Evolutionary conservation across 2,113 vertebrate genomes (phyloP).

Genomic region (Lucifuga dentata): DNA sequence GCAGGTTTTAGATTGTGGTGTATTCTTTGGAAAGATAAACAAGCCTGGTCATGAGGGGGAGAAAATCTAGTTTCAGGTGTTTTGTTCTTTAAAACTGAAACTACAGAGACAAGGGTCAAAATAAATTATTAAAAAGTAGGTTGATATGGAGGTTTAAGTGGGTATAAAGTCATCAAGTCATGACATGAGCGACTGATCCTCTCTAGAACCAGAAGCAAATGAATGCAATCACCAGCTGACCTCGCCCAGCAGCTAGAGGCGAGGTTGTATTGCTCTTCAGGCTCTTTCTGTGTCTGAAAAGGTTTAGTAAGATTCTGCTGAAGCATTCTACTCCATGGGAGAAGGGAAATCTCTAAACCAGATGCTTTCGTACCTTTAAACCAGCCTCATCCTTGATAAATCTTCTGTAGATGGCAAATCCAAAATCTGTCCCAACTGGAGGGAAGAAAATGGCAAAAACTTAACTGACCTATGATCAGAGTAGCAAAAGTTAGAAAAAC

Average conservation of each 20-base stretch:
- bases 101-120: not conserved
- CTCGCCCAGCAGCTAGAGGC: not conserved
- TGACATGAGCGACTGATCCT: constrained; percentile 25
- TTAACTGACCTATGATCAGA: not conserved
- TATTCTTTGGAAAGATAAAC: constrained; percentile 11
- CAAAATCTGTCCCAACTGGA: constrained; percentile 87
- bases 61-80: not conserved
- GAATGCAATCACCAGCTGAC: not conserved
- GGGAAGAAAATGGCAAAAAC: constrained; percentile 38
- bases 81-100: constrained; percentile 1
- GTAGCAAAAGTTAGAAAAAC: not conserved
- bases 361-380: constrained; percentile 64
- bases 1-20: not conserved
- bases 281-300: not conserved
- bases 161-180: constrained; percentile 20
- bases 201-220: constrained; percentile 19
- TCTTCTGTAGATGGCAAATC: constrained; percentile 92
- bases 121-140: no score
- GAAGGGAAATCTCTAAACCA: not conserved
- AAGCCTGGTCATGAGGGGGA: not conserved
- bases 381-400: constrained; percentile 78
- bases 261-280: constrained; percentile 1
- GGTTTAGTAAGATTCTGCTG: constrained; percentile 1
- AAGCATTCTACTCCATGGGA: not conserved
- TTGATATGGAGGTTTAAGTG: not conserved